Evolutionary conservation across 2,888 invertebrate genomes (phyloP).

Genomic region (Agrochola litura): DNA sequence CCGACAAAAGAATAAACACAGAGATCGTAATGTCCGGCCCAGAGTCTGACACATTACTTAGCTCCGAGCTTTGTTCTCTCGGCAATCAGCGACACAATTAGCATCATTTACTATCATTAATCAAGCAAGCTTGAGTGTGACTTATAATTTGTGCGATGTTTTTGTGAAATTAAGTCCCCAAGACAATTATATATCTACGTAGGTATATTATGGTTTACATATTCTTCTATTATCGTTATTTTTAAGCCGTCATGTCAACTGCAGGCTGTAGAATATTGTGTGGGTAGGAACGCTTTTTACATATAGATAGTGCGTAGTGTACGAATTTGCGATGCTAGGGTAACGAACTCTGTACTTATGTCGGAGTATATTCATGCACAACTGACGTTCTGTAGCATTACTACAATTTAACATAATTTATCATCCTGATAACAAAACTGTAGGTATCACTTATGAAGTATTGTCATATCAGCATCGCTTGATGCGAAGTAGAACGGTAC

Average conservation of each 20-base stretch:
- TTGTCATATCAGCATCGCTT: neutral
- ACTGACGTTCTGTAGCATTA: neutral
- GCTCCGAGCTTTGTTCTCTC: constrained; percentile 50
- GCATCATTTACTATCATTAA: constrained; percentile 61
- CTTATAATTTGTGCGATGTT: constrained; percentile 33
- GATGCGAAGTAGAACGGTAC: neutral
- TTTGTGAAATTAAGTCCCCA: constrained; percentile 25
- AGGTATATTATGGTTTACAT: constrained; percentile 8
- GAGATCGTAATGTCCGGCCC: constrained; percentile 44
- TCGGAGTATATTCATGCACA: neutral
- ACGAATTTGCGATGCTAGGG: neutral
- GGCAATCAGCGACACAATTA: constrained; percentile 60
- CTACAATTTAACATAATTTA: constrained; percentile 27
- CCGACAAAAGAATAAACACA: constrained; percentile 56
- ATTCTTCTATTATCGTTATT: neutral
- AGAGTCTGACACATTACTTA: constrained; percentile 47
- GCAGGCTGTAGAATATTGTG: constrained; percentile 4
- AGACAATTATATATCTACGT: constrained; percentile 1
- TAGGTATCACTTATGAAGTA: neutral
- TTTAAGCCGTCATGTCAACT: neutral
- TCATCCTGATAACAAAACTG: neutral
- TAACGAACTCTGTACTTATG: constrained; percentile 1
- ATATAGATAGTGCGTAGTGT: neutral
- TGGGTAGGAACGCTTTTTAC: neutral
- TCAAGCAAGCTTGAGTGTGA: constrained; percentile 43